Conservation (phyloP, 2,888 invertebrate genomes). For the Mylabris sibirica region DNA sequence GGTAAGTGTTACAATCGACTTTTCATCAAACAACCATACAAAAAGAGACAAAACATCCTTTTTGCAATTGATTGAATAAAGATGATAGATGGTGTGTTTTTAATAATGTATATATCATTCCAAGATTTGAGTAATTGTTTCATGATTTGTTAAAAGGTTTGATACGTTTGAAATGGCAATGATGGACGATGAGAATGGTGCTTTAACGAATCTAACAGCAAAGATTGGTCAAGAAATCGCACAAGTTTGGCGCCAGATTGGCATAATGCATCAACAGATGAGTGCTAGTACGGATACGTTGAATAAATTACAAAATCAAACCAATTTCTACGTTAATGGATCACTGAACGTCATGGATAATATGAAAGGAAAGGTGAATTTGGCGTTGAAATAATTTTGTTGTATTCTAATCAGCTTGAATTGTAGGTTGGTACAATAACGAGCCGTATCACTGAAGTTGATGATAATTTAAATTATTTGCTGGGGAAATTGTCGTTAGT, state of each 20-base stretch:
- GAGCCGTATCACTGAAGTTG: conserved; percentile 77
- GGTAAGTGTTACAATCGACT: conserved; percentile 55
- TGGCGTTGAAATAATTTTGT: too few relatives aligned
- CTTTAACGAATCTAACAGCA: conserved; percentile 75
- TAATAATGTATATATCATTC: background rate
- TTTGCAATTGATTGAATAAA: background rate
- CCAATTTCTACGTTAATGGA: conserved; percentile 81
- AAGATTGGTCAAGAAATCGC: conserved; percentile 83
- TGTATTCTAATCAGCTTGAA: conserved; percentile 17
- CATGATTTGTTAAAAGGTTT: conserved; percentile 67
- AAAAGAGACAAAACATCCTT: background rate
- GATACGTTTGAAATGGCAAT: conserved; percentile 75
- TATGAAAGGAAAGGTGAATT: conserved; percentile 82
- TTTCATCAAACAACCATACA: background rate
- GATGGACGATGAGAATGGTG: conserved; percentile 74
- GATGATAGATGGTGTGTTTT: too few relatives aligned
- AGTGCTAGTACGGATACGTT: conserved; percentile 76
- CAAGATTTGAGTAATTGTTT: background rate
- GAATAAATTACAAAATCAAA: conserved; percentile 79
- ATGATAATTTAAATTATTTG: conserved; percentile 82
- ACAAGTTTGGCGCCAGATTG: conserved; percentile 90
- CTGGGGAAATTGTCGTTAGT: conserved; percentile 81
- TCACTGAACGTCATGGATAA: conserved; percentile 78
- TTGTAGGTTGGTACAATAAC: conserved; percentile 78
- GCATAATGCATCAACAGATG: conserved; percentile 86